Conservation (phyloP, 2,113 vertebrate genomes). For the Pangasianodon gigas region DNA sequence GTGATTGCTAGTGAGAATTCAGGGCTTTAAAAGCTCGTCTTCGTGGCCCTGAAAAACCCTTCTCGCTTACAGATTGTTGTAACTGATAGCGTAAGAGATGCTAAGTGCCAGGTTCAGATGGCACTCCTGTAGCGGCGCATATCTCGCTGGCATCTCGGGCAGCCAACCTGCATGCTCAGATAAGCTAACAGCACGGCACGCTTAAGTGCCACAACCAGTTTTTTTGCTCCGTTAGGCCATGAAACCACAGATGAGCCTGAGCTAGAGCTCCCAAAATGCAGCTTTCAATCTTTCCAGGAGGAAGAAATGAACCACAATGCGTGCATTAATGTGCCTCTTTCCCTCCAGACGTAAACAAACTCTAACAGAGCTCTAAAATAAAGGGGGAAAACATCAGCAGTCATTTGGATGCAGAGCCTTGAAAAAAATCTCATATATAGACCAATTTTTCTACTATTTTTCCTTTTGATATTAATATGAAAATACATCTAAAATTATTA, state of each 20-base stretch:
- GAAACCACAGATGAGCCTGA: conserved; percentile 57
- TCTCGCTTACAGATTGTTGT: conserved; percentile 60
- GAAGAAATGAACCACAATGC: neutral
- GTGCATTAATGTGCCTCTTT: neutral
- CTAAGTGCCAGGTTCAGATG: conserved; percentile 58
- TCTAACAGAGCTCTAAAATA: neutral
- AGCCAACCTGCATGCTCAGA: conserved; percentile 46
- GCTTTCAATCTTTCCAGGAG: neutral
- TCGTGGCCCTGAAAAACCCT: conserved; percentile 57
- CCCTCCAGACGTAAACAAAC: neutral
- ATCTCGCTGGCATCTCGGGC: conserved; percentile 60
- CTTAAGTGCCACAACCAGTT: conserved; percentile 45
- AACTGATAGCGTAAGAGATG: conserved; percentile 62
- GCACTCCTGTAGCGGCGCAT: conserved; percentile 48
- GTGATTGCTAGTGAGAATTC: conserved; percentile 29
- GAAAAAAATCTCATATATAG: neutral
- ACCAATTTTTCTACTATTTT: neutral
- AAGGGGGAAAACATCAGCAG: neutral
- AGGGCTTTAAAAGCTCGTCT: conserved; percentile 53
- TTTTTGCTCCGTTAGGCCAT: conserved; percentile 57
- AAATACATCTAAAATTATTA: neutral
- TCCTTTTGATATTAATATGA: neutral
- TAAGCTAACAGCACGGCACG: conserved; percentile 57
- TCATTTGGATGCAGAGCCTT: neutral
- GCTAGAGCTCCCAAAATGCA: neutral